These are phyloP conservation scores for Drosophila oshimai DNA, from an alignment of 1,140 invertebrate genomes.

Conservation along the genomic window DNA sequence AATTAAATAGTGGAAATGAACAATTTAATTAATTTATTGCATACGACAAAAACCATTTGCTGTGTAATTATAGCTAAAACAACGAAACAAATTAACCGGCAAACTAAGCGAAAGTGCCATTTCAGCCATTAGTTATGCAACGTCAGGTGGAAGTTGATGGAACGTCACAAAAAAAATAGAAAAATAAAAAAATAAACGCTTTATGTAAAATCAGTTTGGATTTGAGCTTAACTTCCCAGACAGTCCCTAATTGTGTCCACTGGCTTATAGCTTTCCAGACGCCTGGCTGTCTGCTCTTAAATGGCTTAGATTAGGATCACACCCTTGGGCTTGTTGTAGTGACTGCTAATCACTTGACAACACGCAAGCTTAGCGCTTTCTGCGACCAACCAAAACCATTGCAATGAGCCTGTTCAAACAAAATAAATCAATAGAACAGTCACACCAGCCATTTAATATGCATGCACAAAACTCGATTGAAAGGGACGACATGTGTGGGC, in stretches of 20 bases:
- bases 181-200: neutral
- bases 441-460: conserved; percentile 50
- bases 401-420: neutral
- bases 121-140: neutral
- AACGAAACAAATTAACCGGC: conserved; percentile 3
- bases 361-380: conserved; percentile 37
- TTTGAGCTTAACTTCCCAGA: conserved; percentile 4
- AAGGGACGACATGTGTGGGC: conserved; percentile 18
- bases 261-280: conserved; percentile 18
- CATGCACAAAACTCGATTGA: conserved; percentile 46
- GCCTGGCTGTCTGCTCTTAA: conserved; percentile 17
- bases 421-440: conserved; percentile 29
- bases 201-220: neutral
- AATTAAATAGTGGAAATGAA: conserved; percentile 72
- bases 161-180: neutral
- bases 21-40: conserved; percentile 72
- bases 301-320: conserved; percentile 50
- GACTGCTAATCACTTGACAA: conserved; percentile 56
- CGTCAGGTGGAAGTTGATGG: neutral
- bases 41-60: conserved; percentile 23
- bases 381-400: neutral
- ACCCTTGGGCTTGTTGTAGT: conserved; percentile 21
- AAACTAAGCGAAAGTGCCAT: conserved; percentile 6
- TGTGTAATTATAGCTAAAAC: conserved; percentile 15
- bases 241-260: conserved; percentile 29